Evolutionary conservation across 2,888 invertebrate genomes (phyloP).

Genomic region (Smittia sp.): DNA sequence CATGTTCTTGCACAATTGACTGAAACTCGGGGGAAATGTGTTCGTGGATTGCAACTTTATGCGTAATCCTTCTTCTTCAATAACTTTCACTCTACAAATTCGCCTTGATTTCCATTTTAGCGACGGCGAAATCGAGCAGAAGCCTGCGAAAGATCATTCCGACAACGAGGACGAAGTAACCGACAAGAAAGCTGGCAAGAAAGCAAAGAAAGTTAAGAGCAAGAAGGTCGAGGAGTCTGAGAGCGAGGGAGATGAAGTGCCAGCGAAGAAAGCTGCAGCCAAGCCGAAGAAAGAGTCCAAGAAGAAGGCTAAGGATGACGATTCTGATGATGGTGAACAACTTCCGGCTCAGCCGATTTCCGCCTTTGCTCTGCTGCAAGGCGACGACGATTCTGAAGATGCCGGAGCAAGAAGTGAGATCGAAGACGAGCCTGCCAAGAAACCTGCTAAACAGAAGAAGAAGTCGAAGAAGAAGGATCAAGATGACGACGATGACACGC

Average conservation of each 20-base stretch:
- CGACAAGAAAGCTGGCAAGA: constrained; percentile 52
- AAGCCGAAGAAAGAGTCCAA: constrained; percentile 18
- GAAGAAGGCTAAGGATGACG: constrained; percentile 18
- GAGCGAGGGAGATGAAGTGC: constrained; percentile 15
- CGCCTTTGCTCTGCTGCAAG: constrained; percentile 45
- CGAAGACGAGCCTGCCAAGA: constrained; percentile 54
- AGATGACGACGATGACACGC: constrained; percentile 51
- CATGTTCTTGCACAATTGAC: neutral
- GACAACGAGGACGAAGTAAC: constrained; percentile 54
- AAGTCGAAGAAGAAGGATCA: constrained; percentile 53
- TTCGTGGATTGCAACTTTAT: neutral
- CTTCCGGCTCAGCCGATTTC: constrained; percentile 27
- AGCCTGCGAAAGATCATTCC: neutral
- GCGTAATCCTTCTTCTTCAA: constrained; percentile 27
- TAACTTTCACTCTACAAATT: constrained; percentile 44
- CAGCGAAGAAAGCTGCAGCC: neutral
- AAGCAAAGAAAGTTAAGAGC: constrained; percentile 49
- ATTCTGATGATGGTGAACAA: constrained; percentile 21
- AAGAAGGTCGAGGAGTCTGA: constrained; percentile 21
- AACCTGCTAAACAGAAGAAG: constrained; percentile 48
- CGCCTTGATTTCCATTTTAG: constrained; percentile 41
- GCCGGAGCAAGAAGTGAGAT: constrained; percentile 56
- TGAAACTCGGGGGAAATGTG: neutral
- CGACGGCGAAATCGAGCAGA: constrained; percentile 22
- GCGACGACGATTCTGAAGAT: constrained; percentile 55